Percentiles rank a stretch among this genome's conserved stretches.
phyloP scores from a whole-genome alignment of 2,888 invertebrate genomes.

The Scaptomyza parva region DNA sequence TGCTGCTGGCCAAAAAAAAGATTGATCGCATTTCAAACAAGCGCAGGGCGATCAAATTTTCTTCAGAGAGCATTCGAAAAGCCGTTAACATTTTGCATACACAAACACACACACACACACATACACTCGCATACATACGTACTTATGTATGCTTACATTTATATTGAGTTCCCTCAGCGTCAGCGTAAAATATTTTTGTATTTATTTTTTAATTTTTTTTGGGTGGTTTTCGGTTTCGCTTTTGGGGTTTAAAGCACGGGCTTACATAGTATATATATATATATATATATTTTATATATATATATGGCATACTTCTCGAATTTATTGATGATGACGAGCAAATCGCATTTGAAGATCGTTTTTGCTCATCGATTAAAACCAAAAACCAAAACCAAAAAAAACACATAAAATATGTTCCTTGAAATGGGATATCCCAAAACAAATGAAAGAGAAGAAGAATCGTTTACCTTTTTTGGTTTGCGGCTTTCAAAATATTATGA shows the following conservation, averaged over 20 bases:
- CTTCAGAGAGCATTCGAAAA: conserved; percentile 42
- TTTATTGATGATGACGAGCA: too few relatives aligned
- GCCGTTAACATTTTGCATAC: conserved; percentile 62
- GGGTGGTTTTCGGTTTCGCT: background rate
- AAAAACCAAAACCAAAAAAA: too few relatives aligned
- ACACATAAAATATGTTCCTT: too few relatives aligned
- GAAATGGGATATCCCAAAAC: too few relatives aligned
- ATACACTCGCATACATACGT: background rate
- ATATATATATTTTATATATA: too few relatives aligned
- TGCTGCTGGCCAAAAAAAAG: conserved; percentile 49
- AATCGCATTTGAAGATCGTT: too few relatives aligned
- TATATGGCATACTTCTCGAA: too few relatives aligned
- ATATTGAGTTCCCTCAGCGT: conserved; percentile 47
- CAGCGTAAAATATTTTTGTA: conserved; percentile 34
- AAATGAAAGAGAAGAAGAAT: too few relatives aligned
- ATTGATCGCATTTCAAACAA: conserved; percentile 65
- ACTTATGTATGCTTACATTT: conserved; percentile 41
- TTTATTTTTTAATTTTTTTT: background rate
- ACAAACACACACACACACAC: conserved; percentile 8
- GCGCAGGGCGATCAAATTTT: conserved; percentile 50
- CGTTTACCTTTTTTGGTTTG: too few relatives aligned
- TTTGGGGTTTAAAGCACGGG: conserved; percentile 7
- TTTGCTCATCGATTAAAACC: too few relatives aligned
- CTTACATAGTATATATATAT: background rate
- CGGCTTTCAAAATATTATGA: too few relatives aligned